Conservation (phyloP, 2,888 invertebrate genomes). For the Bellardia pandia region DNA sequence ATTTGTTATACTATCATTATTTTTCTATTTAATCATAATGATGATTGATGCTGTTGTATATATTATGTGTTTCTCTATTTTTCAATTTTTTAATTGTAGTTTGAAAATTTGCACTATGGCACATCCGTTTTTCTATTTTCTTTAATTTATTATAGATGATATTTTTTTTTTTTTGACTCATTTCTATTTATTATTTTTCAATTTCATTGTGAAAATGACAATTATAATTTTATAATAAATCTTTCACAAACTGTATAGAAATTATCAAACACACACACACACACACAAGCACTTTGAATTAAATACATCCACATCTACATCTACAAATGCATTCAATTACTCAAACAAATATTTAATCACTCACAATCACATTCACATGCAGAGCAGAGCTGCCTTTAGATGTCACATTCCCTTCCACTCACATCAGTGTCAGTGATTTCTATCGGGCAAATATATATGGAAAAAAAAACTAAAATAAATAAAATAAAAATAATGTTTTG, state of each 20-base stretch:
- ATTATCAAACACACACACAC: constrained; percentile 13
- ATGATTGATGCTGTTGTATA: constrained; percentile 10
- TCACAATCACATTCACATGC: constrained; percentile 18
- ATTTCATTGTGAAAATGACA: constrained; percentile 50
- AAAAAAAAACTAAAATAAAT: not conserved
- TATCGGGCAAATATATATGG: not conserved
- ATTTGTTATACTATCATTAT: constrained; percentile 44
- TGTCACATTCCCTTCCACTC: constrained; percentile 10
- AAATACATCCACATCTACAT: not conserved
- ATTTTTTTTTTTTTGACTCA: not conserved
- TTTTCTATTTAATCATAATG: constrained; percentile 37
- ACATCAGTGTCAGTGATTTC: not conserved
- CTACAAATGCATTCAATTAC: not conserved
- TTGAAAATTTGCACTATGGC: constrained; percentile 17
- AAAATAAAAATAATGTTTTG: constrained; percentile 47
- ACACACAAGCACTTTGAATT: not conserved
- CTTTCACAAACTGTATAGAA: constrained; percentile 26
- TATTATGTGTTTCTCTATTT: not conserved
- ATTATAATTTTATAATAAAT: constrained; percentile 48
- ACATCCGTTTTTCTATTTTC: constrained; percentile 28
- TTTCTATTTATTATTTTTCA: constrained; percentile 8
- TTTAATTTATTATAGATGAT: constrained; percentile 31
- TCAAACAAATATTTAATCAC: constrained; percentile 26
- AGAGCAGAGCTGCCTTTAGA: constrained; percentile 4
- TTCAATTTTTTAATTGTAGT: constrained; percentile 17